These are phyloP conservation scores for Psophia crepitans DNA, from an alignment of 2,113 vertebrate genomes.

Conservation along the genomic window DNA sequence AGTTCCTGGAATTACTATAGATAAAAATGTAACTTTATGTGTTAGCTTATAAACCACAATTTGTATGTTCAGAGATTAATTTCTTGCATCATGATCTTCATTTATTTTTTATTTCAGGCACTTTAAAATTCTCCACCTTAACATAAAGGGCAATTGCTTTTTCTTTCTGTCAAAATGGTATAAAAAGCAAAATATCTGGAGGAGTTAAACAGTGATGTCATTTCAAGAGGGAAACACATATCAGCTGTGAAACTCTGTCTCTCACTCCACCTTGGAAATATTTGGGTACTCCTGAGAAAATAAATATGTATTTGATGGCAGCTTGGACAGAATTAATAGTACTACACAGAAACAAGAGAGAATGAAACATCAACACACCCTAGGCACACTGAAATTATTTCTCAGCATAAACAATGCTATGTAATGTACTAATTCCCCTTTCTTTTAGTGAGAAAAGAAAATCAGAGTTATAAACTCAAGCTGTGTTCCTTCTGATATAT, in stretches of 20 bases:
- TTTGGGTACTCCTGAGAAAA: slow-evolving; percentile 70
- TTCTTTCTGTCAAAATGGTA: neutral
- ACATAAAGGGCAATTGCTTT: neutral
- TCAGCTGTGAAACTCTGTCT: slow-evolving; percentile 61
- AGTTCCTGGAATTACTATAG: neutral
- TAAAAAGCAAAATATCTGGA: slow-evolving; percentile 68
- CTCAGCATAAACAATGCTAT: slow-evolving; percentile 34
- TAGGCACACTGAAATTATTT: slow-evolving; percentile 48
- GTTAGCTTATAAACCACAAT: neutral
- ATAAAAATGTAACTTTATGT: neutral
- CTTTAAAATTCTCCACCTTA: neutral
- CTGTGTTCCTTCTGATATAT: neutral
- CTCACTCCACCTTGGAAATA: slow-evolving; percentile 75
- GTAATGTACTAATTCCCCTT: neutral
- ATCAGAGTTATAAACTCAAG: neutral
- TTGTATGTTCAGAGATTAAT: neutral
- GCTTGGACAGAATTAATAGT: slow-evolving; percentile 50
- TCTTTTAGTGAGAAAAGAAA: neutral
- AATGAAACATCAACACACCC: slow-evolving; percentile 59
- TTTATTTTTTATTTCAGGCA: neutral
- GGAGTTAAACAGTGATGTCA: slow-evolving; percentile 75
- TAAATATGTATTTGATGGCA: slow-evolving; percentile 67
- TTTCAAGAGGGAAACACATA: slow-evolving; percentile 68
- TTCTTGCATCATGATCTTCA: neutral
- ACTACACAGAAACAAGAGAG: slow-evolving; percentile 14